Evolutionary conservation across 2,888 invertebrate genomes (phyloP), one percentile per base, ranked within the genome.

Genomic region (Sminthurinus aureus): DNA sequence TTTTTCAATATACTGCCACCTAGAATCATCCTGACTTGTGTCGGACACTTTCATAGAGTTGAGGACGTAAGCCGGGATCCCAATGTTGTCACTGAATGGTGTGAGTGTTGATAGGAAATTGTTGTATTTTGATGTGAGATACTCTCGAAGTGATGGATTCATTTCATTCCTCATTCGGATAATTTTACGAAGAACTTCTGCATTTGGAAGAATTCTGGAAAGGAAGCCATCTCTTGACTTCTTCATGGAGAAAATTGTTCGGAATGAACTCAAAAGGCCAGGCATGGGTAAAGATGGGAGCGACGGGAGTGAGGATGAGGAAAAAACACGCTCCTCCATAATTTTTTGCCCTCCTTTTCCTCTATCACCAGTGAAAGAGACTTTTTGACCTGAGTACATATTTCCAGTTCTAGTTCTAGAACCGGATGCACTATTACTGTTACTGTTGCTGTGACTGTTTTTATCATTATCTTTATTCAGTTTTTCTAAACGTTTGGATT

Each of bases 21-120:
- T 86, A 3, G 87, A 84, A 73, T 88, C 38, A 38, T 38, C 58
- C 74, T 84, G 84, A 24, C 6, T 13, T 26, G 87, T 83, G 79
- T 86, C 81, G 11, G 87, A 85, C 0, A 88, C 84, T 83, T 87
- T 87, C 87, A 88, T 87, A 0, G 88, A 85, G 58, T 87, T 87
- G n/a, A 88, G 76, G 9, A 88, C 87, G 79, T 84, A 87, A 0
- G 86, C 71, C 0, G 88, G 86, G 11, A 87, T 85, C 0, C 87
- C 88, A 73, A 88, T 86, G 20, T 81, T 86, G 20, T 87, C 85
- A 38, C 38, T 38, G 6, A 38, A 38, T 1, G 87, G 87, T 20
- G 86, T 71, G n/a, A 88, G 73, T 58, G 84, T 87, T 12, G 84
- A 83, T 22, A 88, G 69, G 26, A 88, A 86, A 20, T 85, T 85